Base-by-base conservation (phyloP, 2,888 invertebrate species). In the Vesta saturnalis region DNA sequence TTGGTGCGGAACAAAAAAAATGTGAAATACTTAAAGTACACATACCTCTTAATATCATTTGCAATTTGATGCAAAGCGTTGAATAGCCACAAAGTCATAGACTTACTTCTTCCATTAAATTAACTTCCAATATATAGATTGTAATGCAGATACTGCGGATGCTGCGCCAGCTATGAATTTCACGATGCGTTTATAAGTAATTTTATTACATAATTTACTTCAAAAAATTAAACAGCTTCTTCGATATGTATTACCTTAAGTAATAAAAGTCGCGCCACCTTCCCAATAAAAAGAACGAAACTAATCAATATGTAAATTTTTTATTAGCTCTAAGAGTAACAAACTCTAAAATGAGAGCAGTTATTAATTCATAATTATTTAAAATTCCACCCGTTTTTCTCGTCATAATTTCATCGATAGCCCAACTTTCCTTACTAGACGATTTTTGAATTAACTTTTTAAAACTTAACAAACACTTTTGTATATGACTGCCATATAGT, bases 31-130 rank as follows among this genome's bases (percentile, higher is more conserved):
- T n/a, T n/a, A n/a, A n/a, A n/a, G n/a, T n/a, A n/a, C n/a, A n/a
- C n/a, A n/a, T 73, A 79, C 74, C 75, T 72, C 70, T 77, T 77
- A 47, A 77, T 73, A 60, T 70, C 73, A 64, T 71, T 74, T 58
- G 72, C 73, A 60, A 77, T 70, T 64, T 72, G 76, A 22, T 74
- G 67, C 58, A 79, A 67, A 18, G 78, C 74, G 59, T 72, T 75
- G 67, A 72, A 76, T 21, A 78, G 63, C 69, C 78, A 60, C 67
- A 77, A 72, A 75, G 75, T 76, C 79, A 79, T 79, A 73, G 72
- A 77, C 57, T n/a, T n/a, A n/a, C n/a, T 19, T 21, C 18, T 15
- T 35, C 59, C 19, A 16, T 46, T 64, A 10, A 59, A 59, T 43
- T 16, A 43, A 19, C 52, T n/a, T 57, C n/a, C n/a, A n/a, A 35